Base-by-base conservation (phyloP, 2,888 invertebrate species). In the Drosophila trichaetosa region DNA sequence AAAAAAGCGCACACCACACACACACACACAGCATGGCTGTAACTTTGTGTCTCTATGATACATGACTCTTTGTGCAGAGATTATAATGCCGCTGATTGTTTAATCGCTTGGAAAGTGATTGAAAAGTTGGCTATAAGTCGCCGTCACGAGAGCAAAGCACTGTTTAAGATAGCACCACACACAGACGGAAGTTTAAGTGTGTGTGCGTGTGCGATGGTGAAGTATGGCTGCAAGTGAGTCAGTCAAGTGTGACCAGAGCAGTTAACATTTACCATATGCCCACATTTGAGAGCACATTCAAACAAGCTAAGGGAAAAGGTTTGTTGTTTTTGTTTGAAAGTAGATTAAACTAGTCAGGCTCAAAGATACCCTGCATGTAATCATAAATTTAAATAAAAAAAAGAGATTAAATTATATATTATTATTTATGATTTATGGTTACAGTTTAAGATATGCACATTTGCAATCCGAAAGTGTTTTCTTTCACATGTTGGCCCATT, bases 51-150 rank as follows among this genome's bases (percentile, higher is more conserved):
- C 52, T 54, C 52, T 62, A 69, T 88, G 80, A 87, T 87, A 87
- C 82, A 89, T 89, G 87, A 83, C 87, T 87, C 82, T 82, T 84
- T 57, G 76, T 74, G 74, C 79, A 53, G 69, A 78, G 86, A 87
- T 86, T 86, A 89, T 84, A 84, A 89, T 82, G 82, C 79, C 80
- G 87, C 73, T 80, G 87, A 83, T 87, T 87, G 87, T 82, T 87
- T 87, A 87, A 87, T 87, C 87, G 87, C 85, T 87, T 84, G 87
- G 89, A 87, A 87, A 89, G 87, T 89, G 85, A 87, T 89, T 86
- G 85, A 85, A 85, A 85, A 83, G 83, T 85, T 83, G 84, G 79
- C 74, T 77, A 82, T 72, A 82, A 82, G 82, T 73, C 84, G 82
- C 69, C 53, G 65, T 70, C 70, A 70, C 57, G 56, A 59, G 27